These are phyloP conservation scores for Drosophila virilis DNA, from an alignment of 1,140 invertebrate genomes.

Conservation along the genomic window DNA sequence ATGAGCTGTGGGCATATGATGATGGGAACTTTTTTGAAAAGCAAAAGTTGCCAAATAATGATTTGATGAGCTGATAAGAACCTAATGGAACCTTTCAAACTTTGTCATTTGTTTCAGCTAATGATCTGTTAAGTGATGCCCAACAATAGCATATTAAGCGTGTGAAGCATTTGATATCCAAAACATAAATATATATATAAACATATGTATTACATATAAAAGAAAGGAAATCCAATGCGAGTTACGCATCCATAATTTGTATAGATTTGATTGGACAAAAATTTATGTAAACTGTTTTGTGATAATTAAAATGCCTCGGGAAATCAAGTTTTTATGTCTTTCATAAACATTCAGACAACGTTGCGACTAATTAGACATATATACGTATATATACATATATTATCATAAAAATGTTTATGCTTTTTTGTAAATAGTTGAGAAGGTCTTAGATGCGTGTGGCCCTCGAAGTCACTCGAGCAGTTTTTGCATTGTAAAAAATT, in stretches of 20 bases:
- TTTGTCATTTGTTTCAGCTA: constrained; percentile 27
- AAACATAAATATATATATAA: background rate
- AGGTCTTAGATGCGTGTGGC: constrained; percentile 52
- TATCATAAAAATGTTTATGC: constrained; percentile 59
- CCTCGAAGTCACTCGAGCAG: constrained; percentile 8
- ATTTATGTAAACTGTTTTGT: constrained; percentile 41
- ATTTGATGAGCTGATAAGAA: constrained; percentile 21
- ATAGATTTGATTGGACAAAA: constrained; percentile 22
- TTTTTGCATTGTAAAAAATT: constrained; percentile 63
- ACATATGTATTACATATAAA: background rate
- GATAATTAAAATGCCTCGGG: constrained; percentile 17
- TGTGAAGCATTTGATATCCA: constrained; percentile 20
- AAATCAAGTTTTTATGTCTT: constrained; percentile 44
- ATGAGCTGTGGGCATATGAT: constrained; percentile 9
- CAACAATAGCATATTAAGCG: constrained; percentile 5
- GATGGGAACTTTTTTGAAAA: constrained; percentile 28
- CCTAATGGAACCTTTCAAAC: constrained; percentile 16
- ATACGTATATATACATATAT: constrained; percentile 21
- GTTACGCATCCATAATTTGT: constrained; percentile 28
- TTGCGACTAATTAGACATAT: constrained; percentile 66
- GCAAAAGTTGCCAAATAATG: constrained; percentile 34
- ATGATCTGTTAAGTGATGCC: constrained; percentile 19
- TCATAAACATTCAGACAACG: constrained; percentile 52
- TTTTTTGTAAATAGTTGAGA: constrained; percentile 56
- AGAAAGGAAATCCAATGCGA: background rate